Evolutionary conservation across 2,113 vertebrate genomes (phyloP), one percentile per base, ranked within the genome.

Genomic region (Sylvia atricapilla): DNA sequence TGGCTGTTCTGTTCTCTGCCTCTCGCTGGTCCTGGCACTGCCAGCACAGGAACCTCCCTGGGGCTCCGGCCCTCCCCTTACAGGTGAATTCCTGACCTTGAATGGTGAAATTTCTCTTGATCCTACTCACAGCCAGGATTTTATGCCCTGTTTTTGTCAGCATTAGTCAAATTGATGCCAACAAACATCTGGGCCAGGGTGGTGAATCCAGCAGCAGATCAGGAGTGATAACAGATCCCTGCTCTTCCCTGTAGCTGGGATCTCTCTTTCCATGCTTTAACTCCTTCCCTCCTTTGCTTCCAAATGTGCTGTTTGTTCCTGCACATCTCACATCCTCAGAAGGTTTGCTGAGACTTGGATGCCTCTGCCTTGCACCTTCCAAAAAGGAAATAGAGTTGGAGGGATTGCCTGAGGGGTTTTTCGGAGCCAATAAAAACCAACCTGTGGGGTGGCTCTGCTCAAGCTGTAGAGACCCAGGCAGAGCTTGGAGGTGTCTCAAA

Each of bases 1-100:
- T 52, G 67, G 41, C 27, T 95, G 68, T 86, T 89, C 95, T 96
- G 75, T 94, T 96, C 53, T n/a, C 33, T 20, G 5, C 49, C 84
- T 62, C 90, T 90, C 1, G 1, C 80, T 63, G 37, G 3, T 46
- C 39, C 62, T 58, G 68, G 56, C 67, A 5, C 80, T 83, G 83
- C 84, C 84, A 30, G 81, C 81, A 12, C 27, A 19, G 78, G 66
- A 85, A 7, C 58, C 55, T 62, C 85, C 8, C 2, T 16, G 50
- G 22, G 88, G 17, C 67, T 68, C 84, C 0, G 0, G n/a, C n/a
- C 82, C 35, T 43, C 1, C 41, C 41, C 50, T 74, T 37, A 1
- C 83, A 83, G 94, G 96, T 84, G 90, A 53, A 85, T 75, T 74
- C 53, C 44, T 73, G 50, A 39, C 60, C 68, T 55, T 4, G 3